Percentiles rank a stretch among this genome's conserved stretches.
These are phyloP conservation scores for Hipposideros larvatus DNA, from an alignment of 2,797 vertebrate species.

Conservation along the genomic window DNA sequence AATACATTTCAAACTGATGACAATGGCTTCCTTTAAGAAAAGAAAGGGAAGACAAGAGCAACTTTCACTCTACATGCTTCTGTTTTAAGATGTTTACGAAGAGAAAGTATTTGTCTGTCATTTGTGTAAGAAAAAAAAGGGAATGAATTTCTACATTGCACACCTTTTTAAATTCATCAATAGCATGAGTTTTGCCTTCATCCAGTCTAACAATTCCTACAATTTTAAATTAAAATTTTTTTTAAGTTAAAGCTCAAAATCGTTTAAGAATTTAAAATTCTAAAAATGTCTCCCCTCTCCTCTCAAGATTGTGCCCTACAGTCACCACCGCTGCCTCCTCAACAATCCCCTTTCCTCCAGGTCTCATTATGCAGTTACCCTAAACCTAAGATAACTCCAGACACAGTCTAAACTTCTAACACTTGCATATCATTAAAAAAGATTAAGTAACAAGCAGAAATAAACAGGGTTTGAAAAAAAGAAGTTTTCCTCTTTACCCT, in stretches of 20 bases:
- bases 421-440: conserved; percentile 71
- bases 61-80: background rate
- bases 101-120: background rate
- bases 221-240: conserved; percentile 61
- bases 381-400: conserved; percentile 11
- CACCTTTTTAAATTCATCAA: background rate
- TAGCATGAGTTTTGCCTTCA: background rate
- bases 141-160: background rate
- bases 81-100: conserved; percentile 40
- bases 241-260: background rate
- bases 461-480: conserved; percentile 41
- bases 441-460: conserved; percentile 71
- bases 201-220: background rate
- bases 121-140: background rate
- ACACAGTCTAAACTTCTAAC: conserved; percentile 41
- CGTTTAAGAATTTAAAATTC: conserved; percentile 12
- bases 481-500: conserved; percentile 58
- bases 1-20: background rate
- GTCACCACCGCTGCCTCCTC: background rate
- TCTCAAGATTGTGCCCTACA: background rate
- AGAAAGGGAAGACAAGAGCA: background rate
- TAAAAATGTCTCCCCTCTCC: background rate
- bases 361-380: background rate
- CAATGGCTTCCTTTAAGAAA: background rate
- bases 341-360: background rate